Evolutionary conservation across 1,140 invertebrate genomes (phyloP), one percentile per base, ranked within the genome.

Genomic region (Holcopasites calliopsidis): DNA sequence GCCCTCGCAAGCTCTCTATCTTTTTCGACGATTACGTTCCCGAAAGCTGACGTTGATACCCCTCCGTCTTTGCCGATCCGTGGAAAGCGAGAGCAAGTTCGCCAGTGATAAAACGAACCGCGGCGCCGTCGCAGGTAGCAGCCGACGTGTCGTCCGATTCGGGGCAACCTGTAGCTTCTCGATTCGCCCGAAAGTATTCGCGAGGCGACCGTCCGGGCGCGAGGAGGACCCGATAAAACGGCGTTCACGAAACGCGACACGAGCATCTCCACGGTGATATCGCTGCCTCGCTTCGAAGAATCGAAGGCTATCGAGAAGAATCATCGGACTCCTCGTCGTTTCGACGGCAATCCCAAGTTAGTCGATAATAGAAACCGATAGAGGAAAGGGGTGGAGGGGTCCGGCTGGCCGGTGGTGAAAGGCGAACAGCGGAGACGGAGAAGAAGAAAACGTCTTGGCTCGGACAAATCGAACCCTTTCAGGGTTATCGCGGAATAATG

Each of bases 391-490:
- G 7, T 55, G 21, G n/a, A 11, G n/a, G 18, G n/a, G 31, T 33
- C 0, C 0, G 13, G 70, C 26, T 11, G 79, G 58, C 52, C 47
- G 50, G 33, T n/a, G n/a, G n/a, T n/a, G n/a, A n/a, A 44, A 44
- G 18, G 42, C 42, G 42, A n/a, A n/a, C 18, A 44, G 42, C 18
- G 49, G 2, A 18, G 13, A 3, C 5, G 18, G 38, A 33, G 23
- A 1, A 31, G 35, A 23, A 11, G 55, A 31, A 57, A 49, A 33
- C 49, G 42, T 47, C n/a, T 47, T 2, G 26, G 52, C 38, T 54
- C 58, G 85, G 80, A 84, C 85, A 87, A 88, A 88, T 86, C 86
- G 85, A 83, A 84, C 80, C 78, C 83, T 87, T 88, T 85, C 81
- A 77, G 77, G 76, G 75, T 82, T 85, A 85, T 85, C 79, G 75